These are phyloP conservation scores for Brienomyrus brachyistius DNA, from an alignment of 2,113 vertebrate genomes.

Conservation along the genomic window DNA sequence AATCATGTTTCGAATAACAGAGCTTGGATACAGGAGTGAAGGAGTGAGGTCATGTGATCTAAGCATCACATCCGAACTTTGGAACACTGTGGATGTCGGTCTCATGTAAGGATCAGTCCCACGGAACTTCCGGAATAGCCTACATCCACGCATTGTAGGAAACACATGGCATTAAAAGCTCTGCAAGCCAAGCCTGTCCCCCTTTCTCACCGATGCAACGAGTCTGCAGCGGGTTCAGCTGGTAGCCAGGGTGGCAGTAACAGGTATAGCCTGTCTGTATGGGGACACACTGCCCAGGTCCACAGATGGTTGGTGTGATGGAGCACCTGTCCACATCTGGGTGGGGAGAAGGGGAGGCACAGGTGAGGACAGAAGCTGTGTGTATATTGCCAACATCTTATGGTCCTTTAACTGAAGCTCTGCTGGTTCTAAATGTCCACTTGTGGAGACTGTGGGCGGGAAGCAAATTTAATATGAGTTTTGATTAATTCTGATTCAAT, in stretches of 20 bases:
- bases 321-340: constrained; percentile 57
- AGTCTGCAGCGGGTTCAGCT: constrained; percentile 60
- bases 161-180: background rate
- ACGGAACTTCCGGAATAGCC: constrained; percentile 28
- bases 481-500: background rate
- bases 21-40: constrained; percentile 30
- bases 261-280: constrained; percentile 64
- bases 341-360: constrained; percentile 13
- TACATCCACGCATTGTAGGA: constrained; percentile 27
- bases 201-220: constrained; percentile 62
- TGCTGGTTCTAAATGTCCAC: background rate
- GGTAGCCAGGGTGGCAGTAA: constrained; percentile 58
- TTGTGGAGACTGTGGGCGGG: background rate
- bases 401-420: background rate
- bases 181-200: background rate
- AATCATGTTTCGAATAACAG: constrained; percentile 29
- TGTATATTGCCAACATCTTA: background rate
- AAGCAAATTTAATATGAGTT: background rate
- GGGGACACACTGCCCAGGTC: constrained; percentile 55
- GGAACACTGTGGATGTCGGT: constrained; percentile 30
- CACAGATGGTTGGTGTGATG: constrained; percentile 54
- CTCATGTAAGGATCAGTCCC: constrained; percentile 40
- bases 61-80: constrained; percentile 37
- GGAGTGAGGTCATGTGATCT: constrained; percentile 31
- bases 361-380: background rate